phyloP scores from a whole-genome alignment of 2,797 vertebrate species.

The Hippocampus kuda region DNA sequence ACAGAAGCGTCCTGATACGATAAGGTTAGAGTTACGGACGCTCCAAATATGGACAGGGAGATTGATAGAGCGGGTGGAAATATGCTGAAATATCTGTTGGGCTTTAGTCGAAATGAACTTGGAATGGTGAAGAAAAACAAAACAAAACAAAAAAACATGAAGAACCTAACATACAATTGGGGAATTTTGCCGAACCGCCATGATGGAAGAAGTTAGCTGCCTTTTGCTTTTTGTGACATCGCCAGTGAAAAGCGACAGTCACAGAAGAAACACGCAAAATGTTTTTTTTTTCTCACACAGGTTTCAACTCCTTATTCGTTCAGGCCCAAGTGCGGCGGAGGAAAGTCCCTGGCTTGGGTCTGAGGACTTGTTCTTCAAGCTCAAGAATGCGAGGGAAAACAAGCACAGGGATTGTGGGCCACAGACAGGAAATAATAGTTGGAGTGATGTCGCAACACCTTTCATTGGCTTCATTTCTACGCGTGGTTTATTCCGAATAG shows the following conservation, averaged over 20 bases:
- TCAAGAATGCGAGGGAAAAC: conserved; percentile 8
- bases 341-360: conserved; percentile 51
- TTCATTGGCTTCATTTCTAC: conserved; percentile 12
- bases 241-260: not conserved
- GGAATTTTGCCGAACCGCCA: not conserved
- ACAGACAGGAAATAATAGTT: conserved; percentile 19
- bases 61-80: conserved; percentile 6
- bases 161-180: not conserved
- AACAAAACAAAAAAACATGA: not conserved
- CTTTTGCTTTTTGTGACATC: not conserved
- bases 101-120: conserved; percentile 1
- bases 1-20: conserved; percentile 25
- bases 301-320: not conserved
- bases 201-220: not conserved
- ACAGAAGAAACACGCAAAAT: not conserved
- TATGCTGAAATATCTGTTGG: not conserved
- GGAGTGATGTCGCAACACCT: conserved; percentile 8
- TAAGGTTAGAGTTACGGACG: conserved; percentile 20
- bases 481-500: conserved; percentile 22
- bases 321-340: conserved; percentile 24
- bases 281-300: not conserved
- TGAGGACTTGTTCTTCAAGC: conserved; percentile 25
- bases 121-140: not conserved
- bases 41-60: conserved; percentile 7
- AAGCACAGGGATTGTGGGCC: conserved; percentile 23